Percentiles rank a stretch among this genome's conserved stretches.
phyloP scores from a whole-genome alignment of 2,797 vertebrate species.

The Champsocephalus gunnari region DNA sequence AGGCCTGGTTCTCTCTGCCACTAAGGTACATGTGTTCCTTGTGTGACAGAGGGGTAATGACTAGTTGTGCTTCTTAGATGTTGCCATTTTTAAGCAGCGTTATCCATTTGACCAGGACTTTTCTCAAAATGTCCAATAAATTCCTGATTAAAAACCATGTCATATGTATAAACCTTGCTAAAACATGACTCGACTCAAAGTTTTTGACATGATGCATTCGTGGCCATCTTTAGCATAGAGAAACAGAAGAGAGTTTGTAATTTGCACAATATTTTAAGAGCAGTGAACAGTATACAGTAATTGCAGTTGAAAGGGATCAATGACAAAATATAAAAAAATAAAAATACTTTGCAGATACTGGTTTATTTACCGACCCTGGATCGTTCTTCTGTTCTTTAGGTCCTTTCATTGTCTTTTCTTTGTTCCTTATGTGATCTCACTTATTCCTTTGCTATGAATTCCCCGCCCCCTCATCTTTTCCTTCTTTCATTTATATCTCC shows the following conservation, averaged over 20 bases:
- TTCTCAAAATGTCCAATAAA: too few relatives aligned
- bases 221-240: not conserved
- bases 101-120: not conserved
- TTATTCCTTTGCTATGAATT: not conserved
- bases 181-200: not conserved
- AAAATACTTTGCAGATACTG: too few relatives aligned
- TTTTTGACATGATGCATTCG: not conserved
- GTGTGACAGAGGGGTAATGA: too few relatives aligned
- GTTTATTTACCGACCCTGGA: not conserved
- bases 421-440: not conserved
- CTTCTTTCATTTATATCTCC: not conserved
- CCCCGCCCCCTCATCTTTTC: not conserved
- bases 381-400: constrained; percentile 5
- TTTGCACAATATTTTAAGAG: not conserved
- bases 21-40: not conserved
- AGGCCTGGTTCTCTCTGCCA: not conserved
- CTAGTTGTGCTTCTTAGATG: not conserved
- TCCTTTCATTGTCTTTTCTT: constrained; percentile 1
- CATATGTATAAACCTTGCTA: too few relatives aligned
- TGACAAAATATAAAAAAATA: not conserved
- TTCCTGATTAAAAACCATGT: too few relatives aligned
- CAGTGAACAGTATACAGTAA: not conserved
- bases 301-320: not conserved
- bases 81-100: too few relatives aligned
- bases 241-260: not conserved